phyloP scores from a whole-genome alignment of 2,888 invertebrate species.

The Anagyrus pseudococci region DNA sequence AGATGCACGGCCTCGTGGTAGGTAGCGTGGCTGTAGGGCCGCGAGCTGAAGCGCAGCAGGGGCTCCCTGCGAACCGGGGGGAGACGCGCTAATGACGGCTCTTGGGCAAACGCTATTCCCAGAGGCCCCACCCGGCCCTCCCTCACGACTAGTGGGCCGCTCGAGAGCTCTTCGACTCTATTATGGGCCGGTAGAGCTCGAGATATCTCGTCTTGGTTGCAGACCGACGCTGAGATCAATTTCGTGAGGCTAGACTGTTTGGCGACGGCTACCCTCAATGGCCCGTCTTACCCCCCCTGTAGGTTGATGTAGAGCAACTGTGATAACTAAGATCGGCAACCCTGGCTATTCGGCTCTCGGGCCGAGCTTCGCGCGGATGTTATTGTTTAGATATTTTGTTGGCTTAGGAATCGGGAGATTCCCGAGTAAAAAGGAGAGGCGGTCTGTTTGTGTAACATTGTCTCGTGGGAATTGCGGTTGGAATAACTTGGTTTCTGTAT shows the following conservation, averaged over 20 bases:
- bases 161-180: no score
- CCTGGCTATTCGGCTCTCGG: neutral
- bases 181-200: neutral
- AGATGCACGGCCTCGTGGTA: slow-evolving; percentile 87
- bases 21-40: slow-evolving; percentile 78
- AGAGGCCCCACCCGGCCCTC: no score
- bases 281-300: no score
- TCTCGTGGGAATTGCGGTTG: neutral
- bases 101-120: no score
- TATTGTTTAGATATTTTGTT: neutral
- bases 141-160: no score
- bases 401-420: neutral
- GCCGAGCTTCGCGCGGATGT: neutral
- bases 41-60: slow-evolving; percentile 86
- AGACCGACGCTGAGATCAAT: no score
- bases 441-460: no score
- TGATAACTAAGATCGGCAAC: neutral
- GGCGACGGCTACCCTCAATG: neutral
- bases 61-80: slow-evolving; percentile 70
- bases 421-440: no score
- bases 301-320: neutral
- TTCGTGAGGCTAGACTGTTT: neutral
- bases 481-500: neutral
- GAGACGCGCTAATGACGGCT: neutral
- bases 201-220: no score